Base-by-base conservation (phyloP, 2,888 invertebrate species). In the Abrostola tripartita region DNA sequence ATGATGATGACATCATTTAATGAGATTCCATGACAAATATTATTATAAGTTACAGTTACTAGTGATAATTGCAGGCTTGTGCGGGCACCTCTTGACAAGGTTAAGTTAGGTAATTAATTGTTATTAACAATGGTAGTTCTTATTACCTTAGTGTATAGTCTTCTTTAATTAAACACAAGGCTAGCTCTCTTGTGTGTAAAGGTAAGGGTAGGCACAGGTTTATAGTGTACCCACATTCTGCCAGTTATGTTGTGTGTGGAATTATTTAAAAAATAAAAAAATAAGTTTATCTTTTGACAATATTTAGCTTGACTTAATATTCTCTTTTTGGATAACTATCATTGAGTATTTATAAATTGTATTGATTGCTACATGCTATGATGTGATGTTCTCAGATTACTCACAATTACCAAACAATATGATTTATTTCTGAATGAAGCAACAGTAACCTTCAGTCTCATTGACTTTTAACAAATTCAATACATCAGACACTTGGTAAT, bases 401-500 rank as follows among this genome's bases (percentile, higher is more conserved):
- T 24, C 24, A 24, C 24, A 24, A 24, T 2, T 24, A 24, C 24
- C 24, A 44, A 44, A 44, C 12, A 42, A 42, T 8, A 11, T 40
- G 0, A 12, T 42, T 53, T 37, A 5, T 35, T 61, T 47, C 42
- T 58, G 37, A 58, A 24, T 50, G 36, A 51, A 11, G 38, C 12
- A 37, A 40, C 36, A 7, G 36, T 8, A 65, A 61, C 65, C 70
- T 70, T 71, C 71, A 65, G 47, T 53, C 11, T 44, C 10, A 60
- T 51, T 69, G 37, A 65, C 37, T 10, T 52, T 44, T 35, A 57
- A 24, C 42, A 14, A 35, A 51, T 14, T 59, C 40, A 55, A 35
- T 44, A 44, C 55, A 49, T 56, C 42, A 35, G 37, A 40, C n/a
- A 9, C 44, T 61, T 41, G 41, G 38, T 57, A 60, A 71, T 62